Evolutionary conservation across 2,113 vertebrate genomes (phyloP), one percentile per base, ranked within the genome.

Genomic region (Empidonax alnorum): DNA sequence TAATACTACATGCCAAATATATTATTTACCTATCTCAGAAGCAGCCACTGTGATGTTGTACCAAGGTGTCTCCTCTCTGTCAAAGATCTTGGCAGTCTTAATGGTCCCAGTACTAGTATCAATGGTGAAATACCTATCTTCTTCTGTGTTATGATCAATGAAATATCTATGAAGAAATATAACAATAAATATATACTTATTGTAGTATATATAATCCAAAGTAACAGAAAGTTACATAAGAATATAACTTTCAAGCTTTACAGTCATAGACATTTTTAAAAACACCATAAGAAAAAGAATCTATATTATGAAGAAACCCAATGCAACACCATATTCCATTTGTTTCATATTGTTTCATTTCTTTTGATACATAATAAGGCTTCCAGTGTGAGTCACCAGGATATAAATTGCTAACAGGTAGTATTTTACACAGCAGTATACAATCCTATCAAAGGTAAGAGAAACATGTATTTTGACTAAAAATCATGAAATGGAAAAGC

Each of bases 21-120:
- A 13, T 78, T 97, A 97, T 97, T 98, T 98, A 99, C 99, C 99
- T 96, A 98, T 98, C 98, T 99, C 99, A 96, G 99, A 98, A 96
- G 99, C 99, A 97, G 98, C 97, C 87, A 99, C 99, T 65, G 99
- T 99, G 96, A 99, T 99, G 96, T 99, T 99, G 94, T 99, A 99
- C 99, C 99, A 99, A 7, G 98, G 97, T 41, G 96, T 98, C 69
- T 98, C 98, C 79, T 99, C 99, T 91, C 99, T 98, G 97, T 99
- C 99, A 96, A 99, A 98, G 90, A 97, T 96, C 87, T 98, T 98
- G 49, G 98, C 98, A 14, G 99, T 99, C 85, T 98, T 98, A 92
- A 99, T 98, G 13, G 98, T 98, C 47, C 99, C 99, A 68, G 97
- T 99, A 93, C 96, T 98, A 77, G 98, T 96, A 62, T 99, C 98